These are phyloP conservation scores for Eupelmus urozonus DNA, from an alignment of 2,888 invertebrate species.

Conservation along the genomic window DNA sequence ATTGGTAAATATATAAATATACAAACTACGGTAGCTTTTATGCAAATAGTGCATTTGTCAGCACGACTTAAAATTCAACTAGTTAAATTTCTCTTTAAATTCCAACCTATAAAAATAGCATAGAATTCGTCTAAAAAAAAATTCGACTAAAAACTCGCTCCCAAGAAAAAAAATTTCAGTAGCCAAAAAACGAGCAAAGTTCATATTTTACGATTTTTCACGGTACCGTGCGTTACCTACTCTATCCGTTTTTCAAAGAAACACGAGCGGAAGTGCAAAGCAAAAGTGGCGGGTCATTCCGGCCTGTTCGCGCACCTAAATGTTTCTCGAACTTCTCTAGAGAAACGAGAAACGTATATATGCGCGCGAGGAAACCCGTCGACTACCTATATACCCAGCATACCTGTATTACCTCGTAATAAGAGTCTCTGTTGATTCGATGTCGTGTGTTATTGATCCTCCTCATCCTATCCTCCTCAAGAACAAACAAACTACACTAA, in stretches of 20 bases:
- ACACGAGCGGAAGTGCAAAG: conserved; percentile 9
- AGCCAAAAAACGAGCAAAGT: background rate
- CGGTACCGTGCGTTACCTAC: background rate
- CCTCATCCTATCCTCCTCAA: conserved; percentile 53
- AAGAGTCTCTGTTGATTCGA: conserved; percentile 64
- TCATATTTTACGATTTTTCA: conserved; percentile 45
- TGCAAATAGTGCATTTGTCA: too few relatives aligned
- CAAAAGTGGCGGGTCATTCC: conserved; percentile 11
- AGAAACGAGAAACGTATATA: conserved; percentile 44
- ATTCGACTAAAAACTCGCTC: too few relatives aligned
- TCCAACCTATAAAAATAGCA: too few relatives aligned
- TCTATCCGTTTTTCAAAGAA: conserved; percentile 31
- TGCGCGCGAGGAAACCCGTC: conserved; percentile 2
- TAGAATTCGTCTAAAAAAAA: too few relatives aligned
- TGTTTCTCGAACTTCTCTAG: conserved; percentile 13
- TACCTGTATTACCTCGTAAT: conserved; percentile 56
- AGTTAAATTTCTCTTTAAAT: too few relatives aligned
- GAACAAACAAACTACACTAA: background rate
- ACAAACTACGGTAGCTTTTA: too few relatives aligned
- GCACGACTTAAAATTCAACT: too few relatives aligned
- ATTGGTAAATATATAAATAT: too few relatives aligned
- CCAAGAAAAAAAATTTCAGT: too few relatives aligned
- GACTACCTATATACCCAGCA: conserved; percentile 18
- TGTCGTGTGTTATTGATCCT: conserved; percentile 66
- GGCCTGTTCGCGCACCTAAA: conserved; percentile 12